Evolutionary conservation across 2,797 vertebrate species (phyloP), one percentile per base, ranked within the genome.

Genomic region (Apogon talboti): DNA sequence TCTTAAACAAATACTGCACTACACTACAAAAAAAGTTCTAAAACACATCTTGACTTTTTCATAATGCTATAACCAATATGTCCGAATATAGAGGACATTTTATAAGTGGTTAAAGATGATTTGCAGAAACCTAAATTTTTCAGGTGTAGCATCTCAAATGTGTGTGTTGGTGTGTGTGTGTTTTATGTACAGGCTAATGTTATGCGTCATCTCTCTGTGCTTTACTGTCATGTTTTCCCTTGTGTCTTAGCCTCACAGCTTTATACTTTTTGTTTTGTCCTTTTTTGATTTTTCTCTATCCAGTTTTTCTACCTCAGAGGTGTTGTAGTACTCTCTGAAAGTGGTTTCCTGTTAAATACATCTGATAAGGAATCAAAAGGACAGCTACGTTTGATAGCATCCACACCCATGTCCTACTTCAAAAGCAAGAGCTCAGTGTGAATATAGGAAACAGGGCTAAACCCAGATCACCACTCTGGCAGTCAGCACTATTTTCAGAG

Each of bases 391-490:
- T 77, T 61, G 42, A 76, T 69, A 56, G 78, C 64, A 78, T 73
- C 43, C 71, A 50, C 63, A 55, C 78, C 81, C 50, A 9, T 59
- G 78, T 74, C 79, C 78, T 76, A 74, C 84, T 82, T 86, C 64
- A 80, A 86, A 89, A 83, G 69, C 76, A 47, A 63, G 28, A 60
- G 74, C 81, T 88, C 78, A 81, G 69, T 77, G 38, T 79, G 85
- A 91, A 86, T 76, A 79, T 74, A 82, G 81, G 83, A 88, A 92
- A 91, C 83, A 79, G 77, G 89, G 91, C 86, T 93, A 92, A 93
- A 91, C 89, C 90, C 88, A 90, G 92, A 90, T 92, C 85, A 85
- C 83, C 71, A 76, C 84, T 76, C 83, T 69, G 74, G 69, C 77
- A 88, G 85, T 92, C 88, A 91, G 88, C 89, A 87, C 71, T 85